These are phyloP conservation scores for Drosophila subsilvestris DNA, from an alignment of 2,888 invertebrate genomes.

Conservation along the genomic window DNA sequence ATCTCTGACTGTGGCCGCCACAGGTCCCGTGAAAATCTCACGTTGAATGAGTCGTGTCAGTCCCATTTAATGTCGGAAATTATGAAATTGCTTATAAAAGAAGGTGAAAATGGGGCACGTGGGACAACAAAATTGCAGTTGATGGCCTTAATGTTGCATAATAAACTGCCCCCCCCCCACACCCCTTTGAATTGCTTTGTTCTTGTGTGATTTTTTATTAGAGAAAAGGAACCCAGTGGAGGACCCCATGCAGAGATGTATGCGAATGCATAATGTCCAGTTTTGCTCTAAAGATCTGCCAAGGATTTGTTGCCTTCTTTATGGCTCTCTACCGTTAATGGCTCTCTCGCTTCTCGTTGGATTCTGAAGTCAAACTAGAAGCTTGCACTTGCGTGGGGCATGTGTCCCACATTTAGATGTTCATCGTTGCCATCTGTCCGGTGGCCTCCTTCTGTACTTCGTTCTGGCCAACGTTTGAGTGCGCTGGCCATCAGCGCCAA, in stretches of 20 bases:
- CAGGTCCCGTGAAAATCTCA: conserved; percentile 11
- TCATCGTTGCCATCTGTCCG: background rate
- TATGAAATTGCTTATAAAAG: conserved; percentile 17
- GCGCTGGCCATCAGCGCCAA: conserved; percentile 18
- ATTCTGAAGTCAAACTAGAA: background rate
- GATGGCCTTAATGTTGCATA: conserved; percentile 29
- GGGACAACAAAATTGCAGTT: conserved; percentile 21
- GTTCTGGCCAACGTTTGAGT: background rate
- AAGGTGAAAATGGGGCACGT: background rate
- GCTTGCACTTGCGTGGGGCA: background rate
- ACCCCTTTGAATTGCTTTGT: conserved; percentile 5
- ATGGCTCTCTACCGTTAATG: background rate
- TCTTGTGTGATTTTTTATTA: background rate
- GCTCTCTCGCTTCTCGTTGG: background rate
- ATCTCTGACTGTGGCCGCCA: conserved; percentile 6
- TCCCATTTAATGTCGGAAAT: conserved; percentile 20
- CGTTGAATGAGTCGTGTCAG: conserved; percentile 5
- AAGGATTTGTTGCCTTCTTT: background rate
- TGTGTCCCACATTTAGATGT: background rate
- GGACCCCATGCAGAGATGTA: background rate
- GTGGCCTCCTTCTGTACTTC: background rate
- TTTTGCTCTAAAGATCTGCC: background rate
- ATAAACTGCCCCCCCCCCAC: conserved; percentile 23
- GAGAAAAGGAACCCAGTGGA: background rate
- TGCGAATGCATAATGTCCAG: background rate